A percentile compares a stretch with the other conserved stretches of the same genome.
phyloP scores from a whole-genome alignment of 2,888 invertebrate genomes.

The Lepetodrilus schrolli region DNA sequence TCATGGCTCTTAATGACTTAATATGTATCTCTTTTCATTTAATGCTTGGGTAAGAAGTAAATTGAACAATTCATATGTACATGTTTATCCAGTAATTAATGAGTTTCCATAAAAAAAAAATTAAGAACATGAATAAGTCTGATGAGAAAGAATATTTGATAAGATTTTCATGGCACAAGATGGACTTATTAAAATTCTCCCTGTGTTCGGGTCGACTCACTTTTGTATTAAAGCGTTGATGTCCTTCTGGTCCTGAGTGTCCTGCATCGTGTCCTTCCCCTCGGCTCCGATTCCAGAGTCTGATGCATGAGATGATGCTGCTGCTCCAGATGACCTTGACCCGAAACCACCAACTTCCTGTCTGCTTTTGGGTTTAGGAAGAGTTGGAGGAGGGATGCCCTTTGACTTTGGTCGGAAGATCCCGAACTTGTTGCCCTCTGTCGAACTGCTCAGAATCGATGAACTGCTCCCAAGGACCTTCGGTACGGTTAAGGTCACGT shows the following conservation, averaged over 20 bases:
- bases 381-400: constrained; percentile 29
- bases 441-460: background rate
- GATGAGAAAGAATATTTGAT: too few species aligned
- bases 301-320: constrained; percentile 27
- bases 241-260: constrained; percentile 63
- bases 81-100: too few species aligned
- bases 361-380: constrained; percentile 31
- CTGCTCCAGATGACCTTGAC: background rate
- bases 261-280: constrained; percentile 42
- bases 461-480: constrained; percentile 20
- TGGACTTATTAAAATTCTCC: too few species aligned
- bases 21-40: too few species aligned
- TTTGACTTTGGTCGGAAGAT: background rate
- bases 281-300: constrained; percentile 36
- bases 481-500: constrained; percentile 30
- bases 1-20: too few species aligned
- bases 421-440: background rate
- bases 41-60: too few species aligned
- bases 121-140: too few species aligned
- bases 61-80: too few species aligned
- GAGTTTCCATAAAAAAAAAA: too few species aligned
- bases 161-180: too few species aligned
- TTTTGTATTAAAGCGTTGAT: constrained; percentile 65
- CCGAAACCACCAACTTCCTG: constrained; percentile 15
- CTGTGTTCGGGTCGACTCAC: constrained; percentile 55